A percentile compares a stretch with the other conserved stretches of the same genome.
These are phyloP conservation scores for Pseudoips prasinana DNA, from an alignment of 2,888 invertebrate genomes.

Conservation along the genomic window DNA sequence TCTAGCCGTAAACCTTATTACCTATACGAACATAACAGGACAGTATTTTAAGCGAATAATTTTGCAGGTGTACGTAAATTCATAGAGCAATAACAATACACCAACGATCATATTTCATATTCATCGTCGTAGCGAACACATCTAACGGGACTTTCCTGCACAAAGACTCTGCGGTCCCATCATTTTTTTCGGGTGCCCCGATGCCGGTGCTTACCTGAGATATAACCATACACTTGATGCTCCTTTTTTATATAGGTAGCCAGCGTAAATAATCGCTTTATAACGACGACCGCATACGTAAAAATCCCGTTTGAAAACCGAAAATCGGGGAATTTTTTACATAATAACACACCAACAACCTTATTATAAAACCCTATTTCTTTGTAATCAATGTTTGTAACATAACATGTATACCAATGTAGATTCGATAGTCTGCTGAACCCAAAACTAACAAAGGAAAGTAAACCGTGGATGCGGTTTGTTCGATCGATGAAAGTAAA, in stretches of 20 bases:
- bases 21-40: conserved; percentile 21
- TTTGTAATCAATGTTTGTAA: conserved; percentile 1
- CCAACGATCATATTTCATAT: conserved; percentile 52
- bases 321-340: conserved; percentile 1
- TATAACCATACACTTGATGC: conserved; percentile 65
- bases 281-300: conserved; percentile 40
- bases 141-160: conserved; percentile 63
- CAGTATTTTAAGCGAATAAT: conserved; percentile 26
- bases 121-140: conserved; percentile 49
- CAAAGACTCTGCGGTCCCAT: conserved; percentile 56
- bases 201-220: conserved; percentile 62
- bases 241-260: conserved; percentile 44
- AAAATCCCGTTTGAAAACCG: conserved; percentile 12
- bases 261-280: conserved; percentile 60
- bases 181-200: conserved; percentile 40
- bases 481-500: conserved; percentile 81
- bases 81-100: conserved; percentile 26
- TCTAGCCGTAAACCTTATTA: conserved; percentile 14
- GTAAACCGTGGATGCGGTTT: conserved; percentile 72
- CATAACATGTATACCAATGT: conserved; percentile 12
- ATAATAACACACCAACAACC: not conserved
- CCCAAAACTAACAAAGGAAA: conserved; percentile 78
- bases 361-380: conserved; percentile 5
- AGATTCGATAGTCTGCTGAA: conserved; percentile 43
- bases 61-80: conserved; percentile 37